A percentile compares a stretch with the other conserved stretches of the same genome.
Conservation (phyloP, 2,113 vertebrate genomes). For the Mionectes macconnelli region DNA sequence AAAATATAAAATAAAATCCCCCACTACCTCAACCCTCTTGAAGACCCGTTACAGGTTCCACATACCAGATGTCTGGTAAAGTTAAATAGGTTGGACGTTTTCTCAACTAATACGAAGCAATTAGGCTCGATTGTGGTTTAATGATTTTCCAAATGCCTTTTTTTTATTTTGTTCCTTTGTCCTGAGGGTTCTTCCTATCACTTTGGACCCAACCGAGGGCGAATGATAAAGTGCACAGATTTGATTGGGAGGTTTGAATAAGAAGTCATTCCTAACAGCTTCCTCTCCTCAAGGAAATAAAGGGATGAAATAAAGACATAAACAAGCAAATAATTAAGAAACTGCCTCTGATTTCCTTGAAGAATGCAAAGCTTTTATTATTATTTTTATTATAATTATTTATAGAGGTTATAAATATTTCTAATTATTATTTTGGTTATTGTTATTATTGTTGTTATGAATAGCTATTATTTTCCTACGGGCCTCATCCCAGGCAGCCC, state of each 20-base stretch:
- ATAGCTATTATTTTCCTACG: not conserved
- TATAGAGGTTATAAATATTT: not conserved
- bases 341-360: not conserved
- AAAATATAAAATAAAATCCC: not conserved
- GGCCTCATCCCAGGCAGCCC: not conserved
- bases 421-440: not conserved
- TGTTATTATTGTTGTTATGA: not conserved
- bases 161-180: slow-evolving; percentile 34
- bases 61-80: not conserved
- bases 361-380: not conserved
- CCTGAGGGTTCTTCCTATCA: not conserved
- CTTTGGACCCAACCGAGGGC: not conserved
- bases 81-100: not conserved
- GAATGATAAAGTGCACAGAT: not conserved
- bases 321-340: not conserved
- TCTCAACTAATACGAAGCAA: not conserved
- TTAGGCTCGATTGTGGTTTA: slow-evolving; percentile 23
- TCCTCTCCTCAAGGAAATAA: not conserved
- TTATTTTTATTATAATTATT: not conserved
- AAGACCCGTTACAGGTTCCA: not conserved
- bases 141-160: slow-evolving; percentile 41
- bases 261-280: not conserved
- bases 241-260: slow-evolving; percentile 2
- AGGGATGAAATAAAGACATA: not conserved
- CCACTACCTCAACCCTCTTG: too few relatives aligned